These are phyloP conservation scores for Cordilura impudica DNA, from an alignment of 2,888 invertebrate species.

Conservation along the genomic window DNA sequence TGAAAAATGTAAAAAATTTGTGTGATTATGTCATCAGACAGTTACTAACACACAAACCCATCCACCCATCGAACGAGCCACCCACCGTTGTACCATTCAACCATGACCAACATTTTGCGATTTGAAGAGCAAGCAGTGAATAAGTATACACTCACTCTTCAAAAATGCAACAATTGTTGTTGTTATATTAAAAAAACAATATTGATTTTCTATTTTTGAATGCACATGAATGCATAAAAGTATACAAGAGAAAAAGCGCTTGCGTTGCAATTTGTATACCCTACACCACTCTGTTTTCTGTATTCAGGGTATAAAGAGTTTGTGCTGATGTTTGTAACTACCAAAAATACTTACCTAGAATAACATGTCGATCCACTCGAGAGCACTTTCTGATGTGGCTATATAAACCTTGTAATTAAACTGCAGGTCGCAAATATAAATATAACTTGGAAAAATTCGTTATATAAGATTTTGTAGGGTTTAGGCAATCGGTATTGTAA, in stretches of 20 bases:
- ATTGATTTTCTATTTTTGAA: constrained; percentile 53
- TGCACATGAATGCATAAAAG: constrained; percentile 7
- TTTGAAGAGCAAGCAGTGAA: constrained; percentile 38
- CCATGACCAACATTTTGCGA: constrained; percentile 57
- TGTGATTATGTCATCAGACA: constrained; percentile 19
- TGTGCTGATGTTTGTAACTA: too few relatives aligned
- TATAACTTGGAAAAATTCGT: too few relatives aligned
- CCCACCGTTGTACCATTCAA: constrained; percentile 25
- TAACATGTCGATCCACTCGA: too few relatives aligned
- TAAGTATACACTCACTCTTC: neutral
- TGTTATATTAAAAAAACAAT: constrained; percentile 17
- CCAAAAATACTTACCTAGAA: too few relatives aligned
- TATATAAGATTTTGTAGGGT: too few relatives aligned
- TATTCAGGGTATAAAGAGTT: too few relatives aligned
- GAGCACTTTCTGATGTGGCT: too few relatives aligned
- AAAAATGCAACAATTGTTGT: constrained; percentile 15
- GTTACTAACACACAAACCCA: neutral
- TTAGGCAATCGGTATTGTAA: too few relatives aligned
- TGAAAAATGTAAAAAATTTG: neutral
- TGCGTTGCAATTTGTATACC: constrained; percentile 39
- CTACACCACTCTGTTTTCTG: too few relatives aligned
- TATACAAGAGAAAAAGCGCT: constrained; percentile 17
- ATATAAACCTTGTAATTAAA: too few relatives aligned
- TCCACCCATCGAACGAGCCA: neutral
- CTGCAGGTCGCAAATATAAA: too few relatives aligned